Conservation (phyloP, 2,888 invertebrate genomes). For the Eristalis pertinax region DNA sequence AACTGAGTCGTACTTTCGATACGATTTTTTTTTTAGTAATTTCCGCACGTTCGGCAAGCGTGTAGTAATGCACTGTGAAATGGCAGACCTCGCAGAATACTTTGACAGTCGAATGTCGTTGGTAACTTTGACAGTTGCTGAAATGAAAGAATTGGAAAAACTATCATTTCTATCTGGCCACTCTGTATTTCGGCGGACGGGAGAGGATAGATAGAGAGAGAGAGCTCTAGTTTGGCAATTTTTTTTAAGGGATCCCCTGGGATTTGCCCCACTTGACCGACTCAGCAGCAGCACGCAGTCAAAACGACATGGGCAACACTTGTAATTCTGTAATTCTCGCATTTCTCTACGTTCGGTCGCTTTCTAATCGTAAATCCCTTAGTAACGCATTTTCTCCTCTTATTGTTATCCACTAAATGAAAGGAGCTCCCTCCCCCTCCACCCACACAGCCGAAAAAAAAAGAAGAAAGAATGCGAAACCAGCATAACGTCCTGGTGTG, state of each 20-base stretch:
- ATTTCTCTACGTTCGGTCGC: neutral
- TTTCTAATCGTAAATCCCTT: neutral
- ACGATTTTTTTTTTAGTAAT: too few species aligned
- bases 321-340: neutral
- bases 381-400: slow-evolving; percentile 5
- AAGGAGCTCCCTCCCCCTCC: neutral
- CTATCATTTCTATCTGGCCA: too few species aligned
- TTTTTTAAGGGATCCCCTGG: neutral
- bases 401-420: neutral
- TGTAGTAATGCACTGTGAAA: too few species aligned
- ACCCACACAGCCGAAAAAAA: neutral
- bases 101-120: too few species aligned
- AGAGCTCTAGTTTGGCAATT: neutral
- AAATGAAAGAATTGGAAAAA: too few species aligned
- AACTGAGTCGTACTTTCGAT: too few species aligned
- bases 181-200: too few species aligned
- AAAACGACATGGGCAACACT: neutral
- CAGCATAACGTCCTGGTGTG: neutral
- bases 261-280: neutral
- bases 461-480: neutral
- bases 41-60: too few species aligned
- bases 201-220: too few species aligned
- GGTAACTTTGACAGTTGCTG: too few species aligned
- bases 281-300: neutral
- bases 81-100: too few species aligned